Base-by-base conservation (phyloP, 1,140 invertebrate species). In the Eciton burchellii region DNA sequence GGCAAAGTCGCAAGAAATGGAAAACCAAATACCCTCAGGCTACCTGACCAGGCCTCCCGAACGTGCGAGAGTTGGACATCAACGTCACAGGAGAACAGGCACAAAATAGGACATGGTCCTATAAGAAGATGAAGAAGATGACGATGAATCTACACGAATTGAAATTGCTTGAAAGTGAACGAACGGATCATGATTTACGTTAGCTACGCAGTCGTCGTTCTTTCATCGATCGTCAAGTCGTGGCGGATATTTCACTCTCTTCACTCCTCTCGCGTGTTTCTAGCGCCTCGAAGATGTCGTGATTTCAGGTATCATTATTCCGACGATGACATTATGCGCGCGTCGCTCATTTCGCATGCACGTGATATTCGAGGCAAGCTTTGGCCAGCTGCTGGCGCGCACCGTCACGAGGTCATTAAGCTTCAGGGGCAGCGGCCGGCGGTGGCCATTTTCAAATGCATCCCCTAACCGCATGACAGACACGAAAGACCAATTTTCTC, bases 351-450 rank as follows among this genome's bases (percentile, higher is more conserved):
- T 83, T 70, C 45, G 56, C 65, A 72, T 76, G 88, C 86, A 90
- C 85, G 86, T 89, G 81, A 91, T 85, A 82, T 59, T 83, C 82
- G 82, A 45, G 88, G n/a, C n/a, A n/a, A 62, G 84, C 74, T 90
- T 85, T 74, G 77, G 83, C 73, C 85, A 84, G 73, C 68, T 81
- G 79, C 79, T 59, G 59, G 45, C 74, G 71, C 29, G 70, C 70
- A 77, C 86, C 91, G 90, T 92, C 88, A 91, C 88, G 89, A 82
- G 91, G 89, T 92, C 91, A 92, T 92, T 90, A 91, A 92, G 89
- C 84, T 84, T 85, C 88, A 82, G 71, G 87, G 84, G 87, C 82
- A 88, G 82, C 84, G 88, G 56, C 81, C 88, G 71, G 59, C 56
- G 52, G 79, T 74, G 87, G 47, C 74, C 62, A 76, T 83, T 85